phyloP scores from a whole-genome alignment of 2,113 vertebrate species.

The Beaufortia kweichowensis region DNA sequence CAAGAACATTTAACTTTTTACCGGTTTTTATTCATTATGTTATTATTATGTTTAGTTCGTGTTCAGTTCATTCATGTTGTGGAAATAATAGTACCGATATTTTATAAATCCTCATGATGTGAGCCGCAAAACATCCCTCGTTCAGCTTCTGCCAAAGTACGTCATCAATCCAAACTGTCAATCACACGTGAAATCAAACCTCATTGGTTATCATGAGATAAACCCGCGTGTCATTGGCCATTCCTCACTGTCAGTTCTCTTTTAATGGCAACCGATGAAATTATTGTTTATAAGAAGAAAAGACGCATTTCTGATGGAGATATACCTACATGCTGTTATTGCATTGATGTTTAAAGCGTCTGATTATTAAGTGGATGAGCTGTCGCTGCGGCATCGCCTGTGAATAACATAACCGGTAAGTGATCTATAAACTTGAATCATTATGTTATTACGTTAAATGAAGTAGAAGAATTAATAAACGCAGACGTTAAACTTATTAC shows the following conservation, averaged over 20 bases:
- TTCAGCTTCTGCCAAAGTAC: not conserved
- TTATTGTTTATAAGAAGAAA: conserved; percentile 8
- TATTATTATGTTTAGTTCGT: too few species aligned
- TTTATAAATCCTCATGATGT: not conserved
- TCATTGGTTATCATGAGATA: conserved; percentile 34
- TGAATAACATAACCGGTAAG: conserved; percentile 16
- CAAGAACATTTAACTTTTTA: too few species aligned
- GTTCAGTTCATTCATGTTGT: not conserved
- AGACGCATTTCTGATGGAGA: not conserved
- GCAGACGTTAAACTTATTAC: not conserved
- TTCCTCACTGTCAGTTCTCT: not conserved
- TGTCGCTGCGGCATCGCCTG: not conserved
- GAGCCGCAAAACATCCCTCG: not conserved
- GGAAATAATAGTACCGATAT: not conserved
- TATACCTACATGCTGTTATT: not conserved
- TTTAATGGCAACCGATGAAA: not conserved
- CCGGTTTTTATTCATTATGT: too few species aligned
- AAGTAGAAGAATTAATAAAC: not conserved
- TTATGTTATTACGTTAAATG: not conserved
- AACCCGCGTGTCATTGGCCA: conserved; percentile 23
- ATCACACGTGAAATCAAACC: not conserved
- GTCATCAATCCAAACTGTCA: conserved; percentile 4
- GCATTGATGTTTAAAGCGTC: not conserved
- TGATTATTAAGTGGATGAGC: not conserved
- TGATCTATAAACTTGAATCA: not conserved